phyloP scores from a whole-genome alignment of 2,797 vertebrate species.

The Danio choprae region DNA sequence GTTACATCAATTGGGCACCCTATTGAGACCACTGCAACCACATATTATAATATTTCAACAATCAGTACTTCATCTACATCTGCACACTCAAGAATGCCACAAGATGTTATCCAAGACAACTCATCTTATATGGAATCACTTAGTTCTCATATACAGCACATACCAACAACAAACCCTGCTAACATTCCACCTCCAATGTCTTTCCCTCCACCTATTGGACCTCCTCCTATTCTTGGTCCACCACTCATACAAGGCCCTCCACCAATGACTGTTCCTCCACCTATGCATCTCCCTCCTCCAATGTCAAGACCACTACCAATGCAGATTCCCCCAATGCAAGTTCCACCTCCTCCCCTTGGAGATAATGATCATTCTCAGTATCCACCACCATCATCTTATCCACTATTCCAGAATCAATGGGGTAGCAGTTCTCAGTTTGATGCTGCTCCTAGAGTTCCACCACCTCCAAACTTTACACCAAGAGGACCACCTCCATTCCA shows the following conservation, averaged over 20 bases:
- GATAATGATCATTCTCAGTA: slow-evolving; percentile 72
- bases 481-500: slow-evolving; percentile 76
- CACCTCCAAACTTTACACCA: slow-evolving; percentile 75
- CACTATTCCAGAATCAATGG: slow-evolving; percentile 81
- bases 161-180: slow-evolving; percentile 65
- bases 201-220: slow-evolving; percentile 67
- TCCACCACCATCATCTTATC: slow-evolving; percentile 69
- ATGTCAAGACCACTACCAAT: slow-evolving; percentile 70
- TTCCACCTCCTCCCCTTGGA: slow-evolving; percentile 70
- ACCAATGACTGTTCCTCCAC: slow-evolving; percentile 61
- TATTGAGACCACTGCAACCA: slow-evolving; percentile 78
- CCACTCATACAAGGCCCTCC: slow-evolving; percentile 73
- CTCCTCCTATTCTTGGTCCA: slow-evolving; percentile 71
- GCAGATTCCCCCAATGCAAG: slow-evolving; percentile 71
- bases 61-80: slow-evolving; percentile 68
- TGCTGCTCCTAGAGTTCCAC: slow-evolving; percentile 72
- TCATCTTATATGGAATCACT: slow-evolving; percentile 68
- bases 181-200: slow-evolving; percentile 72
- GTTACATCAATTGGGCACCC: slow-evolving; percentile 68
- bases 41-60: slow-evolving; percentile 69
- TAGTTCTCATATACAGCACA: slow-evolving; percentile 71
- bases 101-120: slow-evolving; percentile 64
- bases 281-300: slow-evolving; percentile 71
- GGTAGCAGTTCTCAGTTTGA: slow-evolving; percentile 75
- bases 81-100: slow-evolving; percentile 74